Conservation (phyloP, 2,888 invertebrate species). For the Lydus trimaculatus region DNA sequence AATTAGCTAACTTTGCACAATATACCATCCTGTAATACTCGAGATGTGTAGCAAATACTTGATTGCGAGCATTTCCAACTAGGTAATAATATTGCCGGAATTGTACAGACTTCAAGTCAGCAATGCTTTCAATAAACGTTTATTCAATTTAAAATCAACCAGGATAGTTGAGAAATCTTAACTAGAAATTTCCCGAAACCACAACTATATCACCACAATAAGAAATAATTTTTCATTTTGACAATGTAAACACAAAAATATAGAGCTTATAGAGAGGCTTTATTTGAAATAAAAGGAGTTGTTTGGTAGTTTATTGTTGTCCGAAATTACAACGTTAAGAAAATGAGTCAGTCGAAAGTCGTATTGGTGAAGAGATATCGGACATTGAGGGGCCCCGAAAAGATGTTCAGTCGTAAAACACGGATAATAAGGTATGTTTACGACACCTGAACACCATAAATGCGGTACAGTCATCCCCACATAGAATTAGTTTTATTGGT, state of each 20-base stretch:
- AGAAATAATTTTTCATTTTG: constrained; percentile 19
- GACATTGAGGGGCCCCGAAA: constrained; percentile 33
- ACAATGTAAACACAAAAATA: constrained; percentile 17
- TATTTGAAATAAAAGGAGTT: constrained; percentile 45
- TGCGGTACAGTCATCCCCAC: constrained; percentile 52
- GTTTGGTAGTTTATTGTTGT: constrained; percentile 48
- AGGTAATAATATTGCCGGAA: not conserved
- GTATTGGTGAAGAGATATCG: constrained; percentile 17
- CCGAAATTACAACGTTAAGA: constrained; percentile 51
- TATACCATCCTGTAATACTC: not conserved
- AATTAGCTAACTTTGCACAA: constrained; percentile 19
- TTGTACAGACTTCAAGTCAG: not conserved
- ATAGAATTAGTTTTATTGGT: constrained; percentile 36
- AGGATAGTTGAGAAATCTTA: not conserved
- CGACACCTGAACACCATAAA: constrained; percentile 57
- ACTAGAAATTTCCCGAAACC: not conserved
- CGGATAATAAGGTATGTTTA: constrained; percentile 59
- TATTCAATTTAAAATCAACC: not conserved
- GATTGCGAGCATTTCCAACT: not conserved
- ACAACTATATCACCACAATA: not conserved
- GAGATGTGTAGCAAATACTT: not conserved
- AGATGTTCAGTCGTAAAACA: constrained; percentile 52
- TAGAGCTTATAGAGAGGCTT: constrained; percentile 37
- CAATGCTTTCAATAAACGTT: not conserved
- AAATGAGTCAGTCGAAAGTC: constrained; percentile 39